Conservation (phyloP, 2,113 vertebrate species). For the Cryptotis parvus region DNA sequence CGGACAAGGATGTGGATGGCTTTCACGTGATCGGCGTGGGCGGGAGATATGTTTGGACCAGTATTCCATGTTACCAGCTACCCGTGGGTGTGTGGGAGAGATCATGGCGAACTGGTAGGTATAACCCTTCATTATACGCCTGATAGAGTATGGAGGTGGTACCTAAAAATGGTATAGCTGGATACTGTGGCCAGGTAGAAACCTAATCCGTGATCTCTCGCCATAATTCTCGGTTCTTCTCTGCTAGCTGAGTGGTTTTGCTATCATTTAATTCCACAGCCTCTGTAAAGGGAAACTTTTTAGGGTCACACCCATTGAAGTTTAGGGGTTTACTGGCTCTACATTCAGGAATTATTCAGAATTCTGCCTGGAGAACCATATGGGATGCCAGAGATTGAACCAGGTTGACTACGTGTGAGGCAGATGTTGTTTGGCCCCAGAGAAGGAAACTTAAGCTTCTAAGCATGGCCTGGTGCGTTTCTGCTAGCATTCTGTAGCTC, state of each 20-base stretch:
- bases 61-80: conserved; percentile 96
- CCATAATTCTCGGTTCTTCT: too few relatives aligned
- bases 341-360: too few relatives aligned
- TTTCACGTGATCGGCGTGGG: conserved; percentile 98
- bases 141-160: background rate
- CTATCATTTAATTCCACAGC: conserved; percentile 10
- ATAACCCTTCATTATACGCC: background rate
- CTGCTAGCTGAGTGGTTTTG: background rate
- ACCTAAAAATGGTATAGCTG: background rate
- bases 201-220: too few relatives aligned
- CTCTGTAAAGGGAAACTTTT: too few relatives aligned
- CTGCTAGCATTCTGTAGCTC: background rate
- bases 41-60: conserved; percentile 98
- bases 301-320: too few relatives aligned
- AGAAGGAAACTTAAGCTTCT: background rate
- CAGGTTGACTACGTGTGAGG: too few relatives aligned
- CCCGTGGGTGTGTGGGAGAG: conserved; percentile 97
- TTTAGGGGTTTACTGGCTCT: too few relatives aligned
- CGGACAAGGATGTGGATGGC: conserved; percentile 96
- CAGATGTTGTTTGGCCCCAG: too few relatives aligned
- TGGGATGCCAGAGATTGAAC: too few relatives aligned
- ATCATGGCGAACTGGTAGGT: conserved; percentile 95
- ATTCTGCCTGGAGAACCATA: too few relatives aligned
- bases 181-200: background rate
- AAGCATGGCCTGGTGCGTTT: background rate